phyloP scores from a whole-genome alignment of 1,140 invertebrate species.

The Cecropterus lyciades region DNA sequence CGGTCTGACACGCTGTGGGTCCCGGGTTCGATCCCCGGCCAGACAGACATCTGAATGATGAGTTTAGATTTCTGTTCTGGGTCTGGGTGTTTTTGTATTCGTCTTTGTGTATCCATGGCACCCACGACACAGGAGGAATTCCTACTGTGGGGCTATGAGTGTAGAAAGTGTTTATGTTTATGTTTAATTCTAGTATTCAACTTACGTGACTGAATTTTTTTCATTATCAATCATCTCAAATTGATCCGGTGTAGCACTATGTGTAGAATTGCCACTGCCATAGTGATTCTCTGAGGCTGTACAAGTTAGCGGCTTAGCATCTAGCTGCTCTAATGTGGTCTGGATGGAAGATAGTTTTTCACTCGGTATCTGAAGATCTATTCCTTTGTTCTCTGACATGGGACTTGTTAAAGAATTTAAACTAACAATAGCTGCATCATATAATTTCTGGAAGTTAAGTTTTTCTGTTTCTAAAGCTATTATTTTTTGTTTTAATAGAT shows the following conservation, averaged over 20 bases:
- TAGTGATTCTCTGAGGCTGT: constrained; percentile 80
- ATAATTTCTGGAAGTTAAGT: constrained; percentile 83
- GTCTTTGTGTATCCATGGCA: no score
- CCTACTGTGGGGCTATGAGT: no score
- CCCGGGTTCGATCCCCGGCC: no score
- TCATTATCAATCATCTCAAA: constrained; percentile 83
- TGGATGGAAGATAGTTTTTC: constrained; percentile 59
- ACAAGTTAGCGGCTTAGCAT: constrained; percentile 69
- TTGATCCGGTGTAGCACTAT: constrained; percentile 80
- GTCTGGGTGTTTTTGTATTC: no score
- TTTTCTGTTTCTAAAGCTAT: constrained; percentile 85
- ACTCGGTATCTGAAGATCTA: constrained; percentile 65
- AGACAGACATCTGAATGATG: no score
- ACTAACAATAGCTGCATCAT: constrained; percentile 81
- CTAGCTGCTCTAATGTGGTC: constrained; percentile 40
- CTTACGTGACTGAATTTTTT: constrained; percentile 77
- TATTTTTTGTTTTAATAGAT: constrained; percentile 84
- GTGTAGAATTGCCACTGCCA: constrained; percentile 77
- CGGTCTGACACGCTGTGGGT: no score
- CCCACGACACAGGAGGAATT: no score
- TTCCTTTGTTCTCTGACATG: constrained; percentile 64
- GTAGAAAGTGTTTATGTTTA: no score
- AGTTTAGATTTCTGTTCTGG: no score
- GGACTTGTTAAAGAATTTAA: constrained; percentile 80
- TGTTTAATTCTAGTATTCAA: no score